Conservation (phyloP, 2,797 vertebrate species). For the Rallus crepitans region DNA sequence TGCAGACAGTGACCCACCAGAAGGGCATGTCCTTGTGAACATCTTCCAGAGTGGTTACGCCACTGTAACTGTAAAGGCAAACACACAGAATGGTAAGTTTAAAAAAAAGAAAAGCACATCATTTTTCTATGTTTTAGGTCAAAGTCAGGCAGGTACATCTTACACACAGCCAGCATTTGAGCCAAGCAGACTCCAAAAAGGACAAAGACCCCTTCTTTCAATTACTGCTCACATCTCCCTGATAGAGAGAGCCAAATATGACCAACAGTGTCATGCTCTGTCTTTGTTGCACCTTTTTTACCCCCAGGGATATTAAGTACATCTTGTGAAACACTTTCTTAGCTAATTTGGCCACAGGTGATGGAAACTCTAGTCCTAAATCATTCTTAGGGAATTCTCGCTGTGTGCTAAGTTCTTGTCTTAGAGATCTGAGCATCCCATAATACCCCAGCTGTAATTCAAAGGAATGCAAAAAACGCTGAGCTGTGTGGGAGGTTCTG, state of each 20-base stretch:
- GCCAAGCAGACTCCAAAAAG: not conserved
- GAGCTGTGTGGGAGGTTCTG: not conserved
- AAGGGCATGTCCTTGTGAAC: not conserved
- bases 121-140: not conserved
- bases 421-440: not conserved
- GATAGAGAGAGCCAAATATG: not conserved
- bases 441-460: not conserved
- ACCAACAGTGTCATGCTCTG: not conserved
- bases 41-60: not conserved
- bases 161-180: not conserved
- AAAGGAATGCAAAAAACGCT: not conserved
- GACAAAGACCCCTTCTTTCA: not conserved
- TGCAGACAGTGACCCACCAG: not conserved
- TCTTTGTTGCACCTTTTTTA: not conserved
- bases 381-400: not conserved
- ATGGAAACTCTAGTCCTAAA: not conserved
- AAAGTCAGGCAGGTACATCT: not conserved
- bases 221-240: not conserved
- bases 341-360: not conserved
- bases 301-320: not conserved
- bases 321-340: not conserved
- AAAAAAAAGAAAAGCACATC: fast-evolving
- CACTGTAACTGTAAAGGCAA: not conserved
- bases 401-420: not conserved
- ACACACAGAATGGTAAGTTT: not conserved